phyloP scores from a whole-genome alignment of 2,797 vertebrate genomes.

The Enteromius argenteus region DNA sequence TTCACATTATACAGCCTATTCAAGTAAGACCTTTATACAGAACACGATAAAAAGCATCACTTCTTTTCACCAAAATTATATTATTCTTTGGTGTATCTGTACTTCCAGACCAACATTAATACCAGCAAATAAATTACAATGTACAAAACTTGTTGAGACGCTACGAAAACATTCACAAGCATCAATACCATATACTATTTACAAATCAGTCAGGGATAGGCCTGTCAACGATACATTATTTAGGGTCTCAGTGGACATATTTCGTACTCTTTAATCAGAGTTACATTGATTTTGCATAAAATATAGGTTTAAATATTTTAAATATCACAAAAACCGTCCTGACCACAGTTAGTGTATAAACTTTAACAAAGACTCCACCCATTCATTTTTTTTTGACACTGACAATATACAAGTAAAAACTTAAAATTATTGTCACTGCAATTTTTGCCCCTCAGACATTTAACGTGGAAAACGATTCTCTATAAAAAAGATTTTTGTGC shows the following conservation, averaged over 20 bases:
- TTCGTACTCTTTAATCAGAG: slow-evolving; percentile 86
- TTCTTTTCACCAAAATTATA: slow-evolving; percentile 92
- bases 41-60: slow-evolving; percentile 85
- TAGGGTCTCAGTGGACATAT: slow-evolving; percentile 91
- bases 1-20: slow-evolving; percentile 96
- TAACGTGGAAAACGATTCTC: slow-evolving; percentile 39
- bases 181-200: slow-evolving; percentile 85
- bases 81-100: slow-evolving; percentile 98
- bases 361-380: slow-evolving; percentile 73
- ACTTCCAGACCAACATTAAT: slow-evolving; percentile 85
- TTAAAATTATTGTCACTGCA: slow-evolving; percentile 52
- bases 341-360: slow-evolving; percentile 79
- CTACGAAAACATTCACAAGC: slow-evolving; percentile 89
- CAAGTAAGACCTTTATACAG: slow-evolving; percentile 91
- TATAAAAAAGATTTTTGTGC: slow-evolving; percentile 55
- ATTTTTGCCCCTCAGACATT: slow-evolving; percentile 46
- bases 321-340: slow-evolving; percentile 83
- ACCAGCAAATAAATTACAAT: slow-evolving; percentile 98
- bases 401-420: slow-evolving; percentile 45
- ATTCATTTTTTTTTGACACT: slow-evolving; percentile 39
- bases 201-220: slow-evolving; percentile 84
- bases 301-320: slow-evolving; percentile 87
- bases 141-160: slow-evolving; percentile 95
- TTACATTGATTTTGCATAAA: slow-evolving; percentile 84
- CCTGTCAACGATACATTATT: slow-evolving; percentile 83